phyloP scores from a whole-genome alignment of 1,140 invertebrate genomes.

The Acromyrmex echinatior region DNA sequence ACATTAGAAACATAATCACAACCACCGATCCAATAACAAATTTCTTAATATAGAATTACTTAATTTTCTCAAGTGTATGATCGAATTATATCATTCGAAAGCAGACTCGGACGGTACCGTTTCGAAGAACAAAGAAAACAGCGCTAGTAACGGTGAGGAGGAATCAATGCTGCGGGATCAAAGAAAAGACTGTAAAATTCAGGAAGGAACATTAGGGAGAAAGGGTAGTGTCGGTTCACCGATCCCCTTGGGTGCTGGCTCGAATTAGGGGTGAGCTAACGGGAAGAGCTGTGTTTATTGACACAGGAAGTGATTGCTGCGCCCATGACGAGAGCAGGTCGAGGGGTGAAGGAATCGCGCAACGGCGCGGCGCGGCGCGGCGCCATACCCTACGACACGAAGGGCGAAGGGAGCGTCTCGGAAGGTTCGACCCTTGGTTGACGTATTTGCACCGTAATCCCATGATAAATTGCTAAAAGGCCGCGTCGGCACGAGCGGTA shows the following conservation, averaged over 20 bases:
- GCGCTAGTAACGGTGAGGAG: not conserved
- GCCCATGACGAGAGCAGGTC: conserved; percentile 68
- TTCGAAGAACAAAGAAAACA: not conserved
- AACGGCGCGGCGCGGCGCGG: not conserved
- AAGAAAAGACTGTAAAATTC: conserved; percentile 72
- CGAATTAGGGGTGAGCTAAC: conserved; percentile 80
- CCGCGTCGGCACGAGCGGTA: conserved; percentile 73
- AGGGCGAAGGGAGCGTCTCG: conserved; percentile 51
- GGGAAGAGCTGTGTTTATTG: conserved; percentile 79
- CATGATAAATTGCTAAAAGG: conserved; percentile 85
- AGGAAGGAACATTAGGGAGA: conserved; percentile 72
- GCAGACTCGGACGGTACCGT: not conserved
- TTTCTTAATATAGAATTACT: not conserved
- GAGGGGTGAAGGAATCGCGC: conserved; percentile 47
- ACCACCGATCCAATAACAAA: not conserved
- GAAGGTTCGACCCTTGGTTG: conserved; percentile 69
- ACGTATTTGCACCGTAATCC: conserved; percentile 86
- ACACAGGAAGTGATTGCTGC: conserved; percentile 85
- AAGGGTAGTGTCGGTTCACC: conserved; percentile 77
- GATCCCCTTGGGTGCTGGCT: conserved; percentile 73
- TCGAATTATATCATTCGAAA: conserved; percentile 18
- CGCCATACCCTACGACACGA: conserved; percentile 42
- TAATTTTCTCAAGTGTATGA: conserved; percentile 13
- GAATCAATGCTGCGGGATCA: conserved; percentile 22
- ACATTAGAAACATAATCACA: not conserved